These are phyloP conservation scores for Prolemur simus DNA, from an alignment of 2,113 vertebrate species.

Conservation along the genomic window DNA sequence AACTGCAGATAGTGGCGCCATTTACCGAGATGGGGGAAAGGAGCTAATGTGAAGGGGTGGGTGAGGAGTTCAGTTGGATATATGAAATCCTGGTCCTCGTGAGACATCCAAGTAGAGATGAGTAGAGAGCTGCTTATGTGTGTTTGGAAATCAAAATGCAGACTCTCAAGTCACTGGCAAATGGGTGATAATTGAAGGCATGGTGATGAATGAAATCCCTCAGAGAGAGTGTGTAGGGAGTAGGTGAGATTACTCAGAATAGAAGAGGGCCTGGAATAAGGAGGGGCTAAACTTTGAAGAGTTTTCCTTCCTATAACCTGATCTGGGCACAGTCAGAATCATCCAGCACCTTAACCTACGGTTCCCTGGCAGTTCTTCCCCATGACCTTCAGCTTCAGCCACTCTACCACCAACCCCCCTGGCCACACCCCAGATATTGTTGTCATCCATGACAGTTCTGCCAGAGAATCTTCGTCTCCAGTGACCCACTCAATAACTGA, in stretches of 20 bases:
- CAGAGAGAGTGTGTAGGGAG: not conserved
- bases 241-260: not conserved
- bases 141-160: slow-evolving; percentile 3
- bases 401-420: not conserved
- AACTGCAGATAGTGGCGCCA: not conserved
- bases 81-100: not conserved
- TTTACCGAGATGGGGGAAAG: not conserved
- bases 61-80: not conserved
- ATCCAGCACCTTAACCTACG: not conserved
- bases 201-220: not conserved
- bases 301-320: not conserved
- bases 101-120: not conserved
- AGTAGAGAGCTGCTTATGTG: not conserved
- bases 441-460: not conserved
- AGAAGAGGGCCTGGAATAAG: not conserved
- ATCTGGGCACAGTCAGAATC: not conserved
- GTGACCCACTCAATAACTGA: not conserved
- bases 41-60: not conserved
- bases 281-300: not conserved
- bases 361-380: not conserved
- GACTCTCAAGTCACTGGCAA: not conserved
- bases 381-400: not conserved
- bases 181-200: not conserved
- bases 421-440: not conserved
- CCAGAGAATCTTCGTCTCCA: not conserved